Base-by-base conservation (phyloP, 2,888 invertebrate species). In the Nomada fucata region DNA sequence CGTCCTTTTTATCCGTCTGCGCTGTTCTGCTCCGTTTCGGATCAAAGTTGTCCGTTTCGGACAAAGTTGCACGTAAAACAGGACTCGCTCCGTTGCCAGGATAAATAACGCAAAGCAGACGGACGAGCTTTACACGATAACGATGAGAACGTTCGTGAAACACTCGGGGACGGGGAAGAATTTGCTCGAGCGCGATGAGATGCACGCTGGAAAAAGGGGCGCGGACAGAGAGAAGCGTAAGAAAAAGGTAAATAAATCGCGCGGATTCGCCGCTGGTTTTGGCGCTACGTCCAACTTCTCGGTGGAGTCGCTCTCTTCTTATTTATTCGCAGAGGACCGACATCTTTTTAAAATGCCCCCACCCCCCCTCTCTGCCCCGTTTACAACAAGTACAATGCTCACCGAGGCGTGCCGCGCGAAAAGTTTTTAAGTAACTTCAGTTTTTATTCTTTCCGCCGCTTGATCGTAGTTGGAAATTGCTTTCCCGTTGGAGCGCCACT, bases 161-260 rank as follows among this genome's bases (percentile, higher is more conserved):
- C 84, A 79, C 82, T 55, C 52, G 77, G 71, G 79, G 73, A 65
- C 55, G 84, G 76, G 82, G 80, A 78, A 59, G 71, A 82, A 82
- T 76, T 67, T 52, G 47, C 53, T 82, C 81, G 86, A 85, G 89
- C 87, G 89, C 88, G 91, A 91, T 90, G 90, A 90, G 89, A 89
- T 85, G 87, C 81, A 81, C 81, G 72, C 76, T 73, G 81, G 86
- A 86, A 80, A 70, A 60, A 64, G 42, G 47, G 64, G 64, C 76
- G 88, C 88, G 79, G 84, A 85, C 75, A 67, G 55, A 64, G 23
- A 60, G 74, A 69, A 69, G 83, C 80, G 77, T 13, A 88, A 89
- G 73, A 87, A 86, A 84, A 90, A 90, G 91, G 90, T 91, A 89
- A 92, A 93, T 91, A 92, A 92, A 92, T 91, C 90, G 89, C 73